These are phyloP conservation scores for Nasonia giraulti DNA, from an alignment of 1,140 invertebrate species.

Conservation along the genomic window DNA sequence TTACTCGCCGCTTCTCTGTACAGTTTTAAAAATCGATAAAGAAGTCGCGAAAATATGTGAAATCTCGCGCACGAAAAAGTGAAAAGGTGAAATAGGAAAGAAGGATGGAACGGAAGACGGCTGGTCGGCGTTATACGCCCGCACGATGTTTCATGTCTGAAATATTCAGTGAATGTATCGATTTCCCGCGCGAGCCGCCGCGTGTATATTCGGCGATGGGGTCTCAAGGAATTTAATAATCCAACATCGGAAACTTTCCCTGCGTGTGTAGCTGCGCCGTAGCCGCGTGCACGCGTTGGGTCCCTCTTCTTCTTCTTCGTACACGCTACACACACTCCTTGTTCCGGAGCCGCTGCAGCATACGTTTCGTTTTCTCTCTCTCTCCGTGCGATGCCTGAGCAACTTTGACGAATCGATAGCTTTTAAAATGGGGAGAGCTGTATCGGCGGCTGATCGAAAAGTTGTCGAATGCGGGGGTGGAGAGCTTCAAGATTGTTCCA, in stretches of 20 bases:
- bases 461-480: not conserved
- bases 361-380: not conserved
- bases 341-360: not conserved
- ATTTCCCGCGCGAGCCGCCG: slow-evolving; percentile 56
- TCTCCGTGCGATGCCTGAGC: not conserved
- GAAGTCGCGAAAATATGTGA: no score
- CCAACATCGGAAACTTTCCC: slow-evolving; percentile 70
- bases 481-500: not conserved
- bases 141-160: slow-evolving; percentile 62
- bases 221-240: slow-evolving; percentile 75
- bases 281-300: not conserved
- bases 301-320: not conserved
- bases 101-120: slow-evolving; percentile 34
- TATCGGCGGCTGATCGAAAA: not conserved
- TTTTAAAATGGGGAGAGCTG: not conserved
- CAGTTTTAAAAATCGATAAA: no score
- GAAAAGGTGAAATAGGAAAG: slow-evolving; percentile 9
- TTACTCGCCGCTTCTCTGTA: no score
- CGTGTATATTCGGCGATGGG: slow-evolving; percentile 71
- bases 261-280: slow-evolving; percentile 40
- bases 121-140: not conserved
- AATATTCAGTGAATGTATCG: slow-evolving; percentile 75
- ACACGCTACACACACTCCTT: not conserved
- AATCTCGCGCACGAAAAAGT: slow-evolving; percentile 15
- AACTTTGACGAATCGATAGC: not conserved